Percentiles rank a stretch among this genome's conserved stretches.
Conservation (phyloP, 2,888 invertebrate genomes). For the Didymodactylos carnosus region DNA sequence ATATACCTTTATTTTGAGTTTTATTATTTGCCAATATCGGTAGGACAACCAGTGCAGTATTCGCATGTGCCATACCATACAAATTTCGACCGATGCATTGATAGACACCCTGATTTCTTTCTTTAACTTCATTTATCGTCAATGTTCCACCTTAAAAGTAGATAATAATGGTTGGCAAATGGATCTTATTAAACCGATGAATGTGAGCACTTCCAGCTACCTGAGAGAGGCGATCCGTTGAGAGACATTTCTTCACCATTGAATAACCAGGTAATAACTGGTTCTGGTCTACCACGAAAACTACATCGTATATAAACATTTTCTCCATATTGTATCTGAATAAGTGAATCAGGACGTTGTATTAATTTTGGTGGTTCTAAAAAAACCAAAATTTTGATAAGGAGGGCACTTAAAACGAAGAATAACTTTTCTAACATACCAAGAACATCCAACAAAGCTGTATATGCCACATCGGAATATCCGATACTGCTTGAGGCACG, state of each 20-base stretch:
- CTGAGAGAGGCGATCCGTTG: neutral
- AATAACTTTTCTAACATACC: neutral
- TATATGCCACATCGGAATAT: slow-evolving; percentile 18
- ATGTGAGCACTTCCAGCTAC: neutral
- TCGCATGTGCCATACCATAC: slow-evolving; percentile 17
- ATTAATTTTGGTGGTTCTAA: slow-evolving; percentile 28
- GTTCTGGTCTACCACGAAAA: slow-evolving; percentile 52
- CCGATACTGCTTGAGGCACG: slow-evolving; percentile 21
- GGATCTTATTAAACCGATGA: neutral
- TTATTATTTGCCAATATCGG: too few relatives aligned
- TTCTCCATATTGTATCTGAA: slow-evolving; percentile 40
- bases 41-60: neutral
- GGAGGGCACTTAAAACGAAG: neutral
- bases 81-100: slow-evolving; percentile 24
- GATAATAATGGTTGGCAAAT: too few relatives aligned
- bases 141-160: neutral
- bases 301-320: slow-evolving; percentile 39
- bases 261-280: slow-evolving; percentile 59
- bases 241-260: slow-evolving; percentile 51
- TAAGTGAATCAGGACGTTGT: slow-evolving; percentile 29
- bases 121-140: neutral
- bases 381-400: neutral
- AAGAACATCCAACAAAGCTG: slow-evolving; percentile 19
- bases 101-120: slow-evolving; percentile 26
- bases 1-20: neutral